phyloP scores from a whole-genome alignment of 2,113 vertebrate genomes.

The Sus scrofa region T2T-Sscrofa CM000812.6:4309001-4309500 shows the following conservation, averaged over 20 bases:
- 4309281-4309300: neutral
- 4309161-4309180: too few species aligned
- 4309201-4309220: neutral
- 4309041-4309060: neutral
- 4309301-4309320: neutral
- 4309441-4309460: neutral
- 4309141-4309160: neutral
- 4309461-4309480: neutral
- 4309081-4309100: neutral
- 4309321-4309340: neutral
- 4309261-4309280: neutral
- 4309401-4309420: neutral
- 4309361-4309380: neutral
- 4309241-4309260: neutral
- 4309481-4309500: neutral
- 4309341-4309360: neutral
- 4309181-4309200: neutral
- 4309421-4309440: neutral
- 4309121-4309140: neutral
- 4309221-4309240: neutral
- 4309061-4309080: neutral
- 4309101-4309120: neutral
- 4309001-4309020: neutral
- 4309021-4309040: neutral
- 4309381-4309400: neutral